Evolutionary conservation across 2,888 invertebrate species (phyloP).

Genomic region (Apomyelois bistriatella): DNA sequence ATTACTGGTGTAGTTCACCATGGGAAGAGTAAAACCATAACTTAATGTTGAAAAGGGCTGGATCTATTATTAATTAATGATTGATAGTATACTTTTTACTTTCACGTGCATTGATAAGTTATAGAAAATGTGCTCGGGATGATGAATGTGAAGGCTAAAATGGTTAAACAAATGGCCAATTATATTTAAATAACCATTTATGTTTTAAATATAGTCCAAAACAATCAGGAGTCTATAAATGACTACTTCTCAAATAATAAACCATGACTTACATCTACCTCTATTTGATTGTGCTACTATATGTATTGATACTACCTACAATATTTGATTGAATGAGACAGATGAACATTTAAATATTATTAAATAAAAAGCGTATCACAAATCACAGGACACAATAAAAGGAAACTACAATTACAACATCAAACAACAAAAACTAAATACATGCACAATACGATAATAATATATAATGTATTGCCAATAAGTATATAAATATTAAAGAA

Average conservation of each 20-base stretch:
- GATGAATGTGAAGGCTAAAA: too few species aligned
- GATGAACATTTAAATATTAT: constrained; percentile 31
- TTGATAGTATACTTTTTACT: too few species aligned
- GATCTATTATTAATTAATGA: too few species aligned
- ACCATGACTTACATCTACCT: neutral
- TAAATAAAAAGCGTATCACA: constrained; percentile 80
- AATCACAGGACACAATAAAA: constrained; percentile 81
- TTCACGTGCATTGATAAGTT: too few species aligned
- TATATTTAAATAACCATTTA: too few species aligned
- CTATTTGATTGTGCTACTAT: constrained; percentile 2
- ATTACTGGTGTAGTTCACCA: too few species aligned
- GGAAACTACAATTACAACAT: constrained; percentile 44
- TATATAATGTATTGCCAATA: constrained; percentile 31
- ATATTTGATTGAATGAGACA: constrained; percentile 20
- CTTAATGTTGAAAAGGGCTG: too few species aligned
- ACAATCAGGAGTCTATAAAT: neutral
- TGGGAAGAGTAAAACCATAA: too few species aligned
- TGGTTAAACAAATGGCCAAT: too few species aligned
- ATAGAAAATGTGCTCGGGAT: too few species aligned
- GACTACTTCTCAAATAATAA: neutral
- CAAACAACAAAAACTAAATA: constrained; percentile 46
- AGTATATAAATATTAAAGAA: constrained; percentile 28
- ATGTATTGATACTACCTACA: constrained; percentile 25
- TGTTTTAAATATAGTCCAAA: too few species aligned
- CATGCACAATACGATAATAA: constrained; percentile 25